Base-by-base conservation (phyloP, 2,888 invertebrate genomes). In the Fabriciana adippe region DNA sequence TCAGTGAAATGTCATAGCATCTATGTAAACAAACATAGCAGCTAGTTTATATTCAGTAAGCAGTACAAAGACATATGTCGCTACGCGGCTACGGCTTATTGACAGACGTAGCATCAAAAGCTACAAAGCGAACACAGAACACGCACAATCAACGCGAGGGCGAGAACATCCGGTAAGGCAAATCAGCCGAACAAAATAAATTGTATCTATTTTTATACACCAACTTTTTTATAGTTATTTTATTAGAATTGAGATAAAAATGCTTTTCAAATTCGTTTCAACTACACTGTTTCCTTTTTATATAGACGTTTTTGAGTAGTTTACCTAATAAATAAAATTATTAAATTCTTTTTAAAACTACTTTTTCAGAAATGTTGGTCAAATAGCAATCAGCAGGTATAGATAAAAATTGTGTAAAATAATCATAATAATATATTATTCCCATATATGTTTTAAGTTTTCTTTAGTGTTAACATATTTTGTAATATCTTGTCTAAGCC, bases 181-280 rank as follows among this genome's bases (percentile, higher is more conserved):
- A 84, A 78, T 84, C 82, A 83, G 76, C 77, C 80, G 81, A 71
- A 78, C 75, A 75, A 70, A 76, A 80, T 80, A 79, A 80, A 79
- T 3, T 48, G 31, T 59, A 48, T 59, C 59, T 48, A 59, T 48
- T 59, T 59, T 59, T 8, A 26, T 57, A n/a, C 26, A 48, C n/a
- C 8, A 48, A n/a, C 6, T 8, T 41, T 26, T 41, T 41, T 41
- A 41, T 41, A 41, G 35, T 31, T n/a, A 3, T 26, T 8, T 47
- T 16, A 48, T 11, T 26, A 48, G 1, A 13, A 16, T 59, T 59
- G 18, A 57, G 47, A 3, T 47, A n/a, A 15, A 21, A 21, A 41
- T 41, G 11, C 11, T 41, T 48, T 48, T 59, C 48, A 21, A 53
- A 53, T 41, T 35, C 8, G 8, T 6, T 41, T 41, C 11, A 41